Percentiles rank a stretch among this genome's conserved stretches.
phyloP scores from a whole-genome alignment of 2,888 invertebrate genomes.

The Neelides folsomi region DNA sequence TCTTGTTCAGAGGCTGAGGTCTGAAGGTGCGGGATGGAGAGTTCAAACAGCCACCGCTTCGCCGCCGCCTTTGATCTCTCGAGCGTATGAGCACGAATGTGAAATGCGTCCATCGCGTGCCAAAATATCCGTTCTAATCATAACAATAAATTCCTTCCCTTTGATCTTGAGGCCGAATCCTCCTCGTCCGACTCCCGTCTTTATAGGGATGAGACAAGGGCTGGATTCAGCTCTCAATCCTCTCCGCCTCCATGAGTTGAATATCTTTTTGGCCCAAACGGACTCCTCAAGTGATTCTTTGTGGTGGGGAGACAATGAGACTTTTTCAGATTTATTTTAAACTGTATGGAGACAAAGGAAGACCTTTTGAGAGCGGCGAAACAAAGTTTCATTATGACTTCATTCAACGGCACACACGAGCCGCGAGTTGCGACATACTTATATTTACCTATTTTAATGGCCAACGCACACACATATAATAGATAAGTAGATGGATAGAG shows the following conservation, averaged over 20 bases:
- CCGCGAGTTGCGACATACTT: too few species aligned
- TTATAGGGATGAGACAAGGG: not conserved
- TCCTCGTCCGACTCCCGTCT: not conserved
- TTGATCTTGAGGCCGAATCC: not conserved
- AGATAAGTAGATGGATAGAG: not conserved
- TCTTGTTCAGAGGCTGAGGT: slow-evolving; percentile 1
- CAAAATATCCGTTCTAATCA: slow-evolving; percentile 33
- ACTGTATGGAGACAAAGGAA: too few species aligned
- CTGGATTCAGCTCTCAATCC: not conserved
- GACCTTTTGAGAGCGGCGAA: too few species aligned
- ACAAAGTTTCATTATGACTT: too few species aligned
- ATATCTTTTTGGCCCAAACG: too few species aligned
- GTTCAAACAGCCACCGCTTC: slow-evolving; percentile 28
- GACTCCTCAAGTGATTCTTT: slow-evolving; percentile 3
- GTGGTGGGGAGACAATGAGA: slow-evolving; percentile 2
- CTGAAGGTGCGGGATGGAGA: slow-evolving; percentile 16
- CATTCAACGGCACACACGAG: too few species aligned
- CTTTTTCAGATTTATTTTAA: not conserved
- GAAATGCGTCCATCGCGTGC: slow-evolving; percentile 33
- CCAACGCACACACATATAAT: not conserved
- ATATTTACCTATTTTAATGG: too few species aligned
- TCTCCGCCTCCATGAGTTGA: not conserved
- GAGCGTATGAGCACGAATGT: slow-evolving; percentile 32
- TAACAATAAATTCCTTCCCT: slow-evolving; percentile 30
- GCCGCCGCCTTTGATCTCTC: slow-evolving; percentile 32